Percentiles rank a stretch among this genome's conserved stretches.
phyloP scores from a whole-genome alignment of 2,888 invertebrate genomes.

The Dasypogon diadema region DNA sequence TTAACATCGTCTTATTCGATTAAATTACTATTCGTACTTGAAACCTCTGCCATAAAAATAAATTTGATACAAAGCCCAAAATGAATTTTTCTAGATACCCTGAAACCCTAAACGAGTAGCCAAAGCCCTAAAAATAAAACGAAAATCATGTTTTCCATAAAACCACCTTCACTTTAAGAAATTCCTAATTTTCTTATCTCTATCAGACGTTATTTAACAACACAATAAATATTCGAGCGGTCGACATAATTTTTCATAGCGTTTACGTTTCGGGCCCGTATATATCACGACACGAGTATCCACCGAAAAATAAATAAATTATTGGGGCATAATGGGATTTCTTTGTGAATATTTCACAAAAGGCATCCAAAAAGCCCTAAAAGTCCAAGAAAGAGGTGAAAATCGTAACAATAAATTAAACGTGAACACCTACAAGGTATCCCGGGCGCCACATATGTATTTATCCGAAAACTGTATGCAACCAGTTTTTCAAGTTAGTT shows the following conservation, averaged over 20 bases:
- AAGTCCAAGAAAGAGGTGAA: slow-evolving; percentile 47
- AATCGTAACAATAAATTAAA: slow-evolving; percentile 57
- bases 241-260: slow-evolving; percentile 47
- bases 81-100: too few species aligned
- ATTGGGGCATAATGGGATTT: slow-evolving; percentile 50
- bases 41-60: too few species aligned
- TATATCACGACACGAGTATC: slow-evolving; percentile 46
- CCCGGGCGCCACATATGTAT: slow-evolving; percentile 48
- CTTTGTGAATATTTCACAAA: slow-evolving; percentile 44
- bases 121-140: not conserved
- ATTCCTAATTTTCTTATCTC: slow-evolving; percentile 44
- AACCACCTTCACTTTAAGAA: slow-evolving; percentile 21
- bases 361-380: slow-evolving; percentile 29
- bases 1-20: too few species aligned
- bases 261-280: slow-evolving; percentile 19
- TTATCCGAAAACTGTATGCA: slow-evolving; percentile 30
- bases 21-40: too few species aligned
- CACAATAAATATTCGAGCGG: slow-evolving; percentile 36
- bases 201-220: slow-evolving; percentile 36
- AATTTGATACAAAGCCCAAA: too few species aligned
- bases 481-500: slow-evolving; percentile 42
- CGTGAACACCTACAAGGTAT: slow-evolving; percentile 56
- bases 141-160: slow-evolving; percentile 3
- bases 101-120: too few species aligned
- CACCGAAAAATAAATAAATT: slow-evolving; percentile 49